phyloP scores from a whole-genome alignment of 2,888 invertebrate genomes.

The Tanaodytes sp. region DNA sequence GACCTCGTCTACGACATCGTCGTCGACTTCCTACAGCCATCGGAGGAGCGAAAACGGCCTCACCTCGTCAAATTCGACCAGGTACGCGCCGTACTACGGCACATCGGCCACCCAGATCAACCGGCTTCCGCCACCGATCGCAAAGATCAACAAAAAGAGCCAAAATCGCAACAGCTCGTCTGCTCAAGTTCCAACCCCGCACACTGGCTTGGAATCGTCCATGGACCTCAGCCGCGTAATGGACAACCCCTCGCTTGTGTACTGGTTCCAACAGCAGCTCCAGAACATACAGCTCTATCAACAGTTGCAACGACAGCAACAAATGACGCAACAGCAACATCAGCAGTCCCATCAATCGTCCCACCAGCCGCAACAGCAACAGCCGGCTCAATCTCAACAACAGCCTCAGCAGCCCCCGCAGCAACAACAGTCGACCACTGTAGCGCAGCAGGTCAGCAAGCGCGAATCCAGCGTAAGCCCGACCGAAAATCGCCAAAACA shows the following conservation, averaged over 20 bases:
- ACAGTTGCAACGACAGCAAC: slow-evolving; percentile 7
- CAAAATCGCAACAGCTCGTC: slow-evolving; percentile 2
- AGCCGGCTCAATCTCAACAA: slow-evolving; percentile 58
- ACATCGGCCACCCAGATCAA: slow-evolving; percentile 4
- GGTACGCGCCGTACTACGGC: slow-evolving; percentile 17
- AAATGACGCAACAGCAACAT: slow-evolving; percentile 17
- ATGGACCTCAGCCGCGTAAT: slow-evolving; percentile 6
- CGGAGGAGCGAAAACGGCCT: slow-evolving; percentile 18
- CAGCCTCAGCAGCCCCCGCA: slow-evolving; percentile 52
- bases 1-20: slow-evolving; percentile 12
- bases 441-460: slow-evolving; percentile 10
- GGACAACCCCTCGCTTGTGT: slow-evolving; percentile 11
- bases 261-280: slow-evolving; percentile 22
- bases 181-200: slow-evolving; percentile 1
- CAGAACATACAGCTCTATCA: slow-evolving; percentile 12
- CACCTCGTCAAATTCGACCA: background rate
- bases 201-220: background rate
- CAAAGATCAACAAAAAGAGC: slow-evolving; percentile 33
- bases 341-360: slow-evolving; percentile 17
- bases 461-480: slow-evolving; percentile 47
- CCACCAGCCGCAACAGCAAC: slow-evolving; percentile 58
- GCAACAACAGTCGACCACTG: slow-evolving; percentile 30
- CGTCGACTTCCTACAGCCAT: slow-evolving; percentile 1
- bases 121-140: slow-evolving; percentile 29
- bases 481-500: slow-evolving; percentile 59